phyloP scores from a whole-genome alignment of 2,797 vertebrate species.

The Pseudochaenichthys georgianus region DNA sequence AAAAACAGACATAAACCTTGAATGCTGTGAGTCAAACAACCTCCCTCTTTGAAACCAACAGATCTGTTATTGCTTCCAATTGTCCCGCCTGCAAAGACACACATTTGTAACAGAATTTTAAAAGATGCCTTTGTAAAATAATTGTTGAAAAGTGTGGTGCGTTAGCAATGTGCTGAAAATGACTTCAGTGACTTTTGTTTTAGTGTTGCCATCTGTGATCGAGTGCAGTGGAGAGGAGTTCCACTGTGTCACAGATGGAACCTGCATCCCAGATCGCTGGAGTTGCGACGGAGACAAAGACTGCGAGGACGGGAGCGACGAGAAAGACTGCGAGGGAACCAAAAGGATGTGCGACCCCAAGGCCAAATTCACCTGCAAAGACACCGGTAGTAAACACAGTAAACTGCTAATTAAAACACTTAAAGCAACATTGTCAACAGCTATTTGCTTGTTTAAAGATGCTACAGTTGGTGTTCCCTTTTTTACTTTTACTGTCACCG shows the following conservation, averaged over 20 bases:
- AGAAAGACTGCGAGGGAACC: slow-evolving; percentile 92
- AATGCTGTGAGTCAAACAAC: slow-evolving; percentile 33
- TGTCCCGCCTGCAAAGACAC: slow-evolving; percentile 24
- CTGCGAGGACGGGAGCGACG: slow-evolving; percentile 96
- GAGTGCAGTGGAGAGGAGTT: slow-evolving; percentile 93
- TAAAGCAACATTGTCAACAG: background rate
- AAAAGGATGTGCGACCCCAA: slow-evolving; percentile 91
- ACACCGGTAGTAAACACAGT: slow-evolving; percentile 86
- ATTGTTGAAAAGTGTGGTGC: slow-evolving; percentile 1
- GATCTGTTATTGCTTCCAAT: slow-evolving; percentile 22
- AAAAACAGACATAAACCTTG: slow-evolving; percentile 34
- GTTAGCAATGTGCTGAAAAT: slow-evolving; percentile 14
- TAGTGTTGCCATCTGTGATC: slow-evolving; percentile 88
- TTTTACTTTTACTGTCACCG: no score
- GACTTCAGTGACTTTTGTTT: slow-evolving; percentile 42
- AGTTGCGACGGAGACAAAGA: slow-evolving; percentile 97
- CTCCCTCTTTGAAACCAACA: slow-evolving; percentile 1
- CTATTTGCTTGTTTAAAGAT: background rate
- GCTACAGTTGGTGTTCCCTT: no score
- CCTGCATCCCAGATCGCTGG: slow-evolving; percentile 95
- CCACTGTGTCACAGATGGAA: slow-evolving; percentile 92
- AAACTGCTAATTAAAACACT: background rate
- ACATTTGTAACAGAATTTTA: slow-evolving; percentile 33
- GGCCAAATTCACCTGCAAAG: slow-evolving; percentile 96
- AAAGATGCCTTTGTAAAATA: slow-evolving; percentile 24